phyloP scores from a whole-genome alignment of 2,113 vertebrate genomes.

The Scatophagus argus region DNA sequence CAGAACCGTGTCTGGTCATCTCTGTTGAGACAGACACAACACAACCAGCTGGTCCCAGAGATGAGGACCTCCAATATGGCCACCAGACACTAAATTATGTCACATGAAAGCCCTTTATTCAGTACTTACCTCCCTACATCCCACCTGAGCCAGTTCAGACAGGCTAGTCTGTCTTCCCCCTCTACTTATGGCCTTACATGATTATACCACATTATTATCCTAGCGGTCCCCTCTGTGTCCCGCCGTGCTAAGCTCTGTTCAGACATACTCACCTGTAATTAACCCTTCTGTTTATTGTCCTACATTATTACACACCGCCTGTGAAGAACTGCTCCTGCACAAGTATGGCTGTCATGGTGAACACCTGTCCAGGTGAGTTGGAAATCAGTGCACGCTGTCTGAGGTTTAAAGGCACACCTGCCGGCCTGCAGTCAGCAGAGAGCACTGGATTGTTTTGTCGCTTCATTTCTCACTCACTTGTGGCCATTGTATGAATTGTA shows the following conservation, averaged over 20 bases:
- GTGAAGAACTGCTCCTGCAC: slow-evolving; percentile 8
- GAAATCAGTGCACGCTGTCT: slow-evolving; percentile 21
- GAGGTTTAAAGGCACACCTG: slow-evolving; percentile 44
- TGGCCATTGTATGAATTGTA: neutral
- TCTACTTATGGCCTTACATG: slow-evolving; percentile 58
- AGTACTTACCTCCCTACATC: slow-evolving; percentile 31
- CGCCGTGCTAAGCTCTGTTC: slow-evolving; percentile 55
- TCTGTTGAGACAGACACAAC: neutral
- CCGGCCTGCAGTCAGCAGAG: slow-evolving; percentile 8
- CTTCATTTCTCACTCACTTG: neutral
- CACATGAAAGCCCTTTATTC: slow-evolving; percentile 51
- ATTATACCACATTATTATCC: slow-evolving; percentile 73
- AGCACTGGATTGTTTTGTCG: neutral
- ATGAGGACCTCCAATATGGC: slow-evolving; percentile 10
- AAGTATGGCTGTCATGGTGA: slow-evolving; percentile 19
- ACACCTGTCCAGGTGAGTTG: slow-evolving; percentile 70
- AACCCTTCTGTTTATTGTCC: slow-evolving; percentile 60
- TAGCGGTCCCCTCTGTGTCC: slow-evolving; percentile 41
- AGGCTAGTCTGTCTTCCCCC: slow-evolving; percentile 39
- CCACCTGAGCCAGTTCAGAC: slow-evolving; percentile 48
- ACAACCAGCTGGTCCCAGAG: neutral
- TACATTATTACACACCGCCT: slow-evolving; percentile 59
- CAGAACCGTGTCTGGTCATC: neutral
- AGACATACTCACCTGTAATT: slow-evolving; percentile 62
- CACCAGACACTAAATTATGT: slow-evolving; percentile 49